Percentiles rank a stretch among this genome's conserved stretches.
Conservation (phyloP, 1,140 invertebrate species). For the Ostrea edulis region DNA sequence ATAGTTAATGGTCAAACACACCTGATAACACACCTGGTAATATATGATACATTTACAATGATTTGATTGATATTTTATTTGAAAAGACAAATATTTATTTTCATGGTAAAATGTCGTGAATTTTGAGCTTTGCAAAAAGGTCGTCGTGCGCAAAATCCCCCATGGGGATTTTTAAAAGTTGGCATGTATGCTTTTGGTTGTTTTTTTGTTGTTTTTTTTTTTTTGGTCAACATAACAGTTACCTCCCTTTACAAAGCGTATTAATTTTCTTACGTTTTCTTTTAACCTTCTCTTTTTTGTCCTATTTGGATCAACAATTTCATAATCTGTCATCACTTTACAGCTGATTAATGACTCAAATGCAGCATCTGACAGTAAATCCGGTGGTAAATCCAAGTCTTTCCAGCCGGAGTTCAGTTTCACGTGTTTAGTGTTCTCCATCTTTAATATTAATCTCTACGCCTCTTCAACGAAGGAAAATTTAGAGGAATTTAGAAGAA, state of each 20-base stretch:
- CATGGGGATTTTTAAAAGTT: too few relatives aligned
- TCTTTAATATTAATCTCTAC: conserved; percentile 54
- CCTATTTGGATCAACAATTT: conserved; percentile 56
- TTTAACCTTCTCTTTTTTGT: background rate
- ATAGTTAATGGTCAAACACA: too few relatives aligned
- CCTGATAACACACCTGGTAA: too few relatives aligned
- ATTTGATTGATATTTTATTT: too few relatives aligned
- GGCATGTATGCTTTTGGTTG: too few relatives aligned
- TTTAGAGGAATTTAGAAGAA: too few relatives aligned
- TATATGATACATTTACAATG: too few relatives aligned
- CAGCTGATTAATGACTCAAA: conserved; percentile 69
- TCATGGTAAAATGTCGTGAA: too few relatives aligned
- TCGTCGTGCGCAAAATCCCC: too few relatives aligned
- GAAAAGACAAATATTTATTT: too few relatives aligned
- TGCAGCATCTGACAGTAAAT: conserved; percentile 59
- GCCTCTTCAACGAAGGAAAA: background rate
- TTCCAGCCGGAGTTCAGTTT: conserved; percentile 71
- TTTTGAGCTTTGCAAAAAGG: too few relatives aligned
- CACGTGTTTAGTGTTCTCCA: conserved; percentile 70
- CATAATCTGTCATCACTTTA: conserved; percentile 74
- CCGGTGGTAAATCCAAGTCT: conserved; percentile 64
- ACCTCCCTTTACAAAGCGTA: background rate
- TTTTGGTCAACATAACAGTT: background rate
- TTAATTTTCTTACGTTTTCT: conserved; percentile 42
- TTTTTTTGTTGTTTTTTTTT: too few relatives aligned